Conservation (phyloP, 1,140 invertebrate species). For the Nomia melanderi region DNA sequence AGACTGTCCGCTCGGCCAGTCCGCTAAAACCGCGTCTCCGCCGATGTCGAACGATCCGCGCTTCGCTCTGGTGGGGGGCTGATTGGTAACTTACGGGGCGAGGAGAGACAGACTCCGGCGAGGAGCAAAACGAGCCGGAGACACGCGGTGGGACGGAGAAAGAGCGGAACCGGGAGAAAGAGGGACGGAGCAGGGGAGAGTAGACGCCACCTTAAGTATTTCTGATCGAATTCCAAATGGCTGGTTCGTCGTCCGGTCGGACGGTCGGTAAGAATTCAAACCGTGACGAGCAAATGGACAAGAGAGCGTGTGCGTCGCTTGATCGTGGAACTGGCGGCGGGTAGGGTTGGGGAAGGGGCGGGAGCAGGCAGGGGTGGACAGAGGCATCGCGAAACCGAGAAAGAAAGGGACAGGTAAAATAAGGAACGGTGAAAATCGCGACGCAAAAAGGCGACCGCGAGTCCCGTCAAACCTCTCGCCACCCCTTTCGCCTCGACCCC, state of each 20-base stretch:
- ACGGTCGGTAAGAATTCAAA: slow-evolving; percentile 74
- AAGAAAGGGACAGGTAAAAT: slow-evolving; percentile 55
- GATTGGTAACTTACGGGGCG: slow-evolving; percentile 58
- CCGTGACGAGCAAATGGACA: slow-evolving; percentile 68
- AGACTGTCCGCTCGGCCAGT: no score
- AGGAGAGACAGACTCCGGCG: slow-evolving; percentile 31
- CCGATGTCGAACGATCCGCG: slow-evolving; percentile 40
- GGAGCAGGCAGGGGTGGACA: not conserved
- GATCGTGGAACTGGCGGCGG: slow-evolving; percentile 9
- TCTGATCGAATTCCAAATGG: slow-evolving; percentile 79
- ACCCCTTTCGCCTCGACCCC: not conserved
- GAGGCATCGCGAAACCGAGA: slow-evolving; percentile 31
- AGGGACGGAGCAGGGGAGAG: slow-evolving; percentile 48
- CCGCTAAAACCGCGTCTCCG: slow-evolving; percentile 46
- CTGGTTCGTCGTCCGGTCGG: slow-evolving; percentile 68
- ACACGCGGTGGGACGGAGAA: not conserved
- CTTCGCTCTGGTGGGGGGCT: slow-evolving; percentile 38
- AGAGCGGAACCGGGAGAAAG: slow-evolving; percentile 24
- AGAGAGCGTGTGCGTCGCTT: slow-evolving; percentile 30
- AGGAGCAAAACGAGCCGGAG: slow-evolving; percentile 28
- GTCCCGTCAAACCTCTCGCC: slow-evolving; percentile 2
- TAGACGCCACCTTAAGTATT: slow-evolving; percentile 79
- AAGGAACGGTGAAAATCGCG: slow-evolving; percentile 61
- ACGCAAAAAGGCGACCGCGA: slow-evolving; percentile 56
- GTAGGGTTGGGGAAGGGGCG: not conserved